Percentiles rank a stretch among this genome's conserved stretches.
These are phyloP conservation scores for Austrofundulus limnaeus DNA, from an alignment of 2,113 vertebrate genomes.

Conservation along the genomic window DNA sequence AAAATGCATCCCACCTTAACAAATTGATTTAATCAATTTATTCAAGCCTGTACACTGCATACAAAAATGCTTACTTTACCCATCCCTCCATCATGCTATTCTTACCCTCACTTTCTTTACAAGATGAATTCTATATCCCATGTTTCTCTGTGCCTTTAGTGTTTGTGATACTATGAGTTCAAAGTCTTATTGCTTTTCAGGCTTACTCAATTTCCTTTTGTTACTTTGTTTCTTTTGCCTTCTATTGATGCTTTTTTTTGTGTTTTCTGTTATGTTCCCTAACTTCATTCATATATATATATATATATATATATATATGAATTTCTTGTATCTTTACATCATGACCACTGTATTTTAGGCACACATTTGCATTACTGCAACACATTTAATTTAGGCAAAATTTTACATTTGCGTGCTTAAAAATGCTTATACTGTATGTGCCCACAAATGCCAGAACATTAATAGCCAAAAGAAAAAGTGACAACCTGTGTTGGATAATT, in stretches of 20 bases:
- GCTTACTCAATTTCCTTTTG: background rate
- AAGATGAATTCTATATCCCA: slow-evolving; percentile 35
- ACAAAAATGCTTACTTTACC: background rate
- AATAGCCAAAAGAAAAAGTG: slow-evolving; percentile 1
- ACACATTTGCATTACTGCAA: background rate
- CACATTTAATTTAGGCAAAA: background rate
- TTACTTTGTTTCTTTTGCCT: slow-evolving; percentile 16
- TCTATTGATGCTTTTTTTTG: slow-evolving; percentile 7
- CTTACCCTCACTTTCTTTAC: background rate
- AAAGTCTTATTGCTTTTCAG: background rate
- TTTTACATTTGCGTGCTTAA: background rate
- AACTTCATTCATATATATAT: too few species aligned
- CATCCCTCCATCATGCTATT: background rate
- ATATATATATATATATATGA: too few species aligned
- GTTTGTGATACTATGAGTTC: slow-evolving; percentile 24
- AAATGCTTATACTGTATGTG: slow-evolving; percentile 5
- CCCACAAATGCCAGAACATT: slow-evolving; percentile 2
- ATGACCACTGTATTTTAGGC: too few species aligned
- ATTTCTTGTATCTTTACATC: too few species aligned
- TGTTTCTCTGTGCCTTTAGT: slow-evolving; percentile 16
- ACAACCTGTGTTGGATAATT: slow-evolving; percentile 26
- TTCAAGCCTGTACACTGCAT: slow-evolving; percentile 17
- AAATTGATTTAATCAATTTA: slow-evolving; percentile 12
- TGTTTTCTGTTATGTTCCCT: too few species aligned
- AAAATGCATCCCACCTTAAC: slow-evolving; percentile 12